These are phyloP conservation scores for Ctenicera cuprea DNA, from an alignment of 2,888 invertebrate species.

Conservation along the genomic window DNA sequence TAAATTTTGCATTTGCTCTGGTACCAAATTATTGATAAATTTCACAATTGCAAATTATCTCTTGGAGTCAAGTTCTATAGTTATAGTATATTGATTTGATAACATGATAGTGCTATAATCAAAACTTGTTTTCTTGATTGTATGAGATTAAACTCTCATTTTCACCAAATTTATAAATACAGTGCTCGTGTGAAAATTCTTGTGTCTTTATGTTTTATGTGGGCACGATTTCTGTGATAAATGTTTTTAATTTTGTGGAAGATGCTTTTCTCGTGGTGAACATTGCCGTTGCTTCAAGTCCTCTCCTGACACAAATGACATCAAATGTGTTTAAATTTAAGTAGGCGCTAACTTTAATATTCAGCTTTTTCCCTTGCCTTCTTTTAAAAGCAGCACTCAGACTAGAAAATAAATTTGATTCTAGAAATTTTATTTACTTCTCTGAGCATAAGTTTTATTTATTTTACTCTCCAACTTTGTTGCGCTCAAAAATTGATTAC, in stretches of 20 bases:
- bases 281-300: background rate
- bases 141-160: background rate
- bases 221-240: slow-evolving; percentile 27
- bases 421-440: too few relatives aligned
- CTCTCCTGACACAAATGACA: slow-evolving; percentile 25
- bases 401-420: too few relatives aligned
- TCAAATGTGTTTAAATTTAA: slow-evolving; percentile 30
- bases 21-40: too few relatives aligned
- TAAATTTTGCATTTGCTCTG: too few relatives aligned
- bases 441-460: too few relatives aligned
- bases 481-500: too few relatives aligned
- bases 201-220: slow-evolving; percentile 23
- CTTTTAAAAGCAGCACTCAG: background rate
- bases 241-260: slow-evolving; percentile 39
- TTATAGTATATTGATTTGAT: too few relatives aligned
- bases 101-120: too few relatives aligned
- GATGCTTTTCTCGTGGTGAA: slow-evolving; percentile 18
- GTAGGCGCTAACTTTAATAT: slow-evolving; percentile 25
- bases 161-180: background rate
- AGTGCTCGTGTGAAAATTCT: background rate
- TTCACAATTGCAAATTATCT: too few relatives aligned
- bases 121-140: too few relatives aligned
- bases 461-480: too few relatives aligned
- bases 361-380: background rate
- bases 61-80: too few relatives aligned